Base-by-base conservation (phyloP, 1,140 invertebrate genomes). In the Eriocheir sinensis region DNA sequence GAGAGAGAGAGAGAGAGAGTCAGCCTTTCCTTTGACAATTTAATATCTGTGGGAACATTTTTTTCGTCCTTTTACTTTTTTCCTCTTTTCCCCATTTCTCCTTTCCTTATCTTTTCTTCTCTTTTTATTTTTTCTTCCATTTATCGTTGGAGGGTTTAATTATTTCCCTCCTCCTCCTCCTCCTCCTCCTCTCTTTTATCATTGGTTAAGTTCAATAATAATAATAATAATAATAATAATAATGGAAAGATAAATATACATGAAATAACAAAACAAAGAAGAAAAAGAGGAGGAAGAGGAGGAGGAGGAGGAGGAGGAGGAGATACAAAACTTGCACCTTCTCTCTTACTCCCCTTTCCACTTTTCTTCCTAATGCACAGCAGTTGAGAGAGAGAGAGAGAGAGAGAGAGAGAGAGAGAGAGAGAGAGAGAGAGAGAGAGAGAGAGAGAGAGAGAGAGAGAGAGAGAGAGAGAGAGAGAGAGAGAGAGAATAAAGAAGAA, bases 311-410 rank as follows among this genome's bases (percentile, higher is more conserved):
- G 27, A n/a, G n/a, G 60, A 72, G 12, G n/a, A 72, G 27, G 60
- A 72, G 60, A 72, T n/a, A 72, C 60, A 72, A 72, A 72, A 72
- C 60, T 72, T 72, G 60, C 60, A 72, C n/a, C 60, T 72, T n/a
- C n/a, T n/a, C n/a, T n/a, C n/a, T n/a, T n/a, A n/a, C n/a, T n/a
- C n/a, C n/a, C 60, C 27, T 21, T 72, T n/a, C 60, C 12, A 27
- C n/a, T 72, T 72, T 72, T 72, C 60, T 21, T 3, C n/a, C 60
- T 72, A 21, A 72, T 72, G 60, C 60, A 21, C 60, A 72, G 21
- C 27, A n/a, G 27, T 53, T 53, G 27, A 72, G 21, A 72, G 60
- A 72, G 27, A 72, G 60, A 72, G 27, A 72, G 15, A 48, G 4
- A 48, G 4, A 8, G 4, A 48, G 48, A n/a, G n/a, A n/a, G n/a